Evolutionary conservation across 1,140 invertebrate genomes (phyloP).

Genomic region (Drosophila pseudoobscura): DNA sequence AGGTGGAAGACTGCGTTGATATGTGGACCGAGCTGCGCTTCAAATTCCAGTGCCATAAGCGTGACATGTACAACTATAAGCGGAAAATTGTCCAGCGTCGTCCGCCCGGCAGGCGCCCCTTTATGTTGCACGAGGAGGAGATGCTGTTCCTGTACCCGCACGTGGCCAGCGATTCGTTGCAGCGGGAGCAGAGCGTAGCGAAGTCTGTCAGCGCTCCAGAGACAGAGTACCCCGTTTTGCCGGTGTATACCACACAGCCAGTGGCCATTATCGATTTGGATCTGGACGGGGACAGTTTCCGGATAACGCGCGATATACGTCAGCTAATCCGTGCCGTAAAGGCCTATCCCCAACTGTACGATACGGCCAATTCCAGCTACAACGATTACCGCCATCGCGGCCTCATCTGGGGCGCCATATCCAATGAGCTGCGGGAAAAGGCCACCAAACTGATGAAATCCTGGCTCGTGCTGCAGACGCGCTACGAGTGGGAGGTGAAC

Average conservation of each 20-base stretch:
- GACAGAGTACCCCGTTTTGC: conserved; percentile 15
- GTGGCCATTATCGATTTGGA: conserved; percentile 55
- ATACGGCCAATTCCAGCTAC: conserved; percentile 21
- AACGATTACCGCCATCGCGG: conserved; percentile 52
- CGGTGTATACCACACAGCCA: conserved; percentile 7
- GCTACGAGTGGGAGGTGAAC: conserved; percentile 68
- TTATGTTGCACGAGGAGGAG: conserved; percentile 59
- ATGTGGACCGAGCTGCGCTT: conserved; percentile 60
- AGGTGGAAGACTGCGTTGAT: conserved; percentile 38
- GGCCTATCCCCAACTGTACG: conserved; percentile 63
- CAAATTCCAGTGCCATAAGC: conserved; percentile 57
- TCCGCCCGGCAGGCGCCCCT: conserved; percentile 20
- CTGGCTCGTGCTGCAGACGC: conserved; percentile 62
- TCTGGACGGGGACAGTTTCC: conserved; percentile 12
- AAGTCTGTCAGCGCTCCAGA: background rate
- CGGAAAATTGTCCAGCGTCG: background rate
- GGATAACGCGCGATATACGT: background rate
- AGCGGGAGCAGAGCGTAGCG: background rate
- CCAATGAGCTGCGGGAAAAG: conserved; percentile 66
- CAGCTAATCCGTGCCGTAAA: conserved; percentile 49
- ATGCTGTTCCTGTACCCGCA: conserved; percentile 66
- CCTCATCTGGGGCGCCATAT: conserved; percentile 65
- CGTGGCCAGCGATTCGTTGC: conserved; percentile 29
- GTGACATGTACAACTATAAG: conserved; percentile 39
- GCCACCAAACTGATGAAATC: conserved; percentile 76